Evolutionary conservation across 2,888 invertebrate genomes (phyloP), one percentile per base, ranked within the genome.

Genomic region (Salticus scenicus): DNA sequence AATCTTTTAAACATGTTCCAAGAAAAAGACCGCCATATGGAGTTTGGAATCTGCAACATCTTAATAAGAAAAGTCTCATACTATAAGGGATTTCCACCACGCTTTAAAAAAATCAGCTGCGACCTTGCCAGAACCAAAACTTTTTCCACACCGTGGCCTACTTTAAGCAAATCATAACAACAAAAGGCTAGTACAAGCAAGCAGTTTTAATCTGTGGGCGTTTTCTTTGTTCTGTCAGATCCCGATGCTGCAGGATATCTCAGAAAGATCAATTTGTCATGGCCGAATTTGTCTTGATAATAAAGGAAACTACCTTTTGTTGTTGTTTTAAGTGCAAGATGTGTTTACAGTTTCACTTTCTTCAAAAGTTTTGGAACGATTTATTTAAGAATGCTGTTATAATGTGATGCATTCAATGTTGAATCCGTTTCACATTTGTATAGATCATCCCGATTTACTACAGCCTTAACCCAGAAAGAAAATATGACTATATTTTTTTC

Each of bases 71-170:
- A 37, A 37, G 37, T 37, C 7, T 37, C 10, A 10, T 24, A 57
- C 57, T 1, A 57, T 57, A 24, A 5, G 57, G 57, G 24, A 57
- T 57, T 57, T 57, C 57, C 57, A 17, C 1, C 17, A n/a, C n/a
- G 47, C 14, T 47, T n/a, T n/a, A n/a, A 47, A 47, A 37, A 47
- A 47, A 7, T n/a, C 17, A 24, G 57, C 57, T 20, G 24, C 57
- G 57, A 57, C 57, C 57, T 57, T 57, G 57, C 57, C 2, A 24
- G 20, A 12, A 24, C 57, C 24, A 24, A 24, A 57, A 57, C 57
- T 24, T 57, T n/a, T 24, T n/a, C 57, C 20, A 57, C 57, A 57
- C 57, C 57, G 57, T 57, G 57, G 57, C 57, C 57, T 57, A 57
- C 57, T 57, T 57, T 24, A 57, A 37, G 5, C 57, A 57, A 57